These are phyloP conservation scores for Oreochromis spilurus DNA, from an alignment of 2,113 vertebrate genomes.

Conservation along the genomic window DNA sequence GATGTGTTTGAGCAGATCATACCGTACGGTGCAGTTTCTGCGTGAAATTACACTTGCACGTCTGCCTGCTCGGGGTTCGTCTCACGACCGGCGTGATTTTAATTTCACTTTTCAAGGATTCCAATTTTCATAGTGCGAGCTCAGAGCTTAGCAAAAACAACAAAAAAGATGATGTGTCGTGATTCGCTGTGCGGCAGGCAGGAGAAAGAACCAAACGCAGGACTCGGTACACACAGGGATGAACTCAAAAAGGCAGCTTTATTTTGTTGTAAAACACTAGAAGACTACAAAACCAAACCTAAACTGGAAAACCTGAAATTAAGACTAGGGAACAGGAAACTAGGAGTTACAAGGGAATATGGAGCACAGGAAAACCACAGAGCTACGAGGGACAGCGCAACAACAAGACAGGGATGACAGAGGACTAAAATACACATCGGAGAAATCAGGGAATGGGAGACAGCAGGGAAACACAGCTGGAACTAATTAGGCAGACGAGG, in stretches of 20 bases:
- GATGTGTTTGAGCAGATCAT: background rate
- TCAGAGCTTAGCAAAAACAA: background rate
- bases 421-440: background rate
- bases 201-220: background rate
- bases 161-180: background rate
- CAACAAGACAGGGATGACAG: background rate
- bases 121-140: background rate
- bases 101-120: background rate
- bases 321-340: background rate
- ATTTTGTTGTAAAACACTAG: background rate
- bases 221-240: background rate
- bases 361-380: background rate
- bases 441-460: background rate
- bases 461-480: background rate
- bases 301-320: background rate
- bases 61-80: background rate
- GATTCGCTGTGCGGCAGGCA: background rate
- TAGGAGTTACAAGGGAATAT: background rate
- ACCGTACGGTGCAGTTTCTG: background rate
- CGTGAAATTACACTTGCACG: background rate
- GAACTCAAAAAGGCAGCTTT: background rate
- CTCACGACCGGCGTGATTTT: rapidly evolving
- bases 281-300: background rate
- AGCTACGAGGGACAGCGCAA: background rate
- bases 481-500: rapidly evolving